A percentile compares a stretch with the other conserved stretches of the same genome.
phyloP scores from a whole-genome alignment of 2,113 vertebrate species.

The Puntigrus tetrazona region DNA sequence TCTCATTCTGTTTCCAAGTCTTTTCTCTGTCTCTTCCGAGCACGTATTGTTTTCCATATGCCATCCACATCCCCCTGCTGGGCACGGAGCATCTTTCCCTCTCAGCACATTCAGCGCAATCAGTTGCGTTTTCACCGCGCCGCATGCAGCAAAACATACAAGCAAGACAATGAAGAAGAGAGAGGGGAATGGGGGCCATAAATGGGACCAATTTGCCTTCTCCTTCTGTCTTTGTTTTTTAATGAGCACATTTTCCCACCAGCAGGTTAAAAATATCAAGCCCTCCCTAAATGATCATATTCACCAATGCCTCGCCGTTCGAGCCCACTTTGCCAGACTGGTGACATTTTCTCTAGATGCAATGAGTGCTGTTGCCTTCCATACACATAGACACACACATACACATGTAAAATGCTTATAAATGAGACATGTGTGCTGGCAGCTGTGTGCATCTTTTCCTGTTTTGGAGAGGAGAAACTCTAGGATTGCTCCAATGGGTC shows the following conservation, averaged over 20 bases:
- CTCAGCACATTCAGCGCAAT: slow-evolving; percentile 42
- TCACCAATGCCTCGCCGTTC: slow-evolving; percentile 31
- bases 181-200: slow-evolving; percentile 33
- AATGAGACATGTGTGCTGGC: slow-evolving; percentile 57
- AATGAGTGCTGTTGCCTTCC: background rate
- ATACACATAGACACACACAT: slow-evolving; percentile 15
- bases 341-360: slow-evolving; percentile 24
- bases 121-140: slow-evolving; percentile 34
- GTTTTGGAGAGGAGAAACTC: slow-evolving; percentile 14
- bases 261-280: slow-evolving; percentile 58
- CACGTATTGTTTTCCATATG: slow-evolving; percentile 48
- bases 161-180: slow-evolving; percentile 29
- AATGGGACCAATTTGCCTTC: slow-evolving; percentile 49
- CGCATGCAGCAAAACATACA: slow-evolving; percentile 42
- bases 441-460: slow-evolving; percentile 37
- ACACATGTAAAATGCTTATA: slow-evolving; percentile 35
- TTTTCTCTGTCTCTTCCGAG: slow-evolving; percentile 15
- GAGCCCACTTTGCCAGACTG: slow-evolving; percentile 30
- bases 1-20: slow-evolving; percentile 8
- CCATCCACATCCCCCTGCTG: slow-evolving; percentile 51
- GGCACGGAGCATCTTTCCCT: slow-evolving; percentile 18
- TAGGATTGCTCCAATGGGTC: slow-evolving; percentile 30
- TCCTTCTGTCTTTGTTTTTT: slow-evolving; percentile 49
- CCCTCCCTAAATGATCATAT: slow-evolving; percentile 51
- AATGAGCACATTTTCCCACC: slow-evolving; percentile 54